phyloP scores from a whole-genome alignment of 2,888 invertebrate genomes.

The Furcula furcula region DNA sequence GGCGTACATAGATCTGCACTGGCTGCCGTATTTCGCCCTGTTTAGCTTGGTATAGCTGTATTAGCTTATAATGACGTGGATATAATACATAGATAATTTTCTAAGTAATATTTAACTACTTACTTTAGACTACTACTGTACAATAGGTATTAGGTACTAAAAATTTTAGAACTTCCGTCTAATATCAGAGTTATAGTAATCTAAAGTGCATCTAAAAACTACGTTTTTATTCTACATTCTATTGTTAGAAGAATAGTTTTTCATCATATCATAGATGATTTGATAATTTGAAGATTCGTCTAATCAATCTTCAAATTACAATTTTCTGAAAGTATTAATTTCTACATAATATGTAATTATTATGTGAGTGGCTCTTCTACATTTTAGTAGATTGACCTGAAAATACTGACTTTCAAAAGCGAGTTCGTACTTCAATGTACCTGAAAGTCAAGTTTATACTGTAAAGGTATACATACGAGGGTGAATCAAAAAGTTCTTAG shows the following conservation, averaged over 20 bases:
- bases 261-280: not conserved
- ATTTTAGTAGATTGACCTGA: constrained; percentile 33
- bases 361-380: constrained; percentile 33
- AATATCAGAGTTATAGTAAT: not conserved
- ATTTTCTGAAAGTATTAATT: not conserved
- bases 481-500: too few species aligned
- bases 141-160: too few species aligned
- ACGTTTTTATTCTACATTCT: not conserved
- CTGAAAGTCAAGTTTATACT: constrained; percentile 43
- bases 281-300: not conserved
- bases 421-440: constrained; percentile 56
- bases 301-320: not conserved
- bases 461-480: too few species aligned
- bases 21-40: too few species aligned
- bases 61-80: too few species aligned
- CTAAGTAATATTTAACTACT: too few species aligned
- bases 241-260: too few species aligned
- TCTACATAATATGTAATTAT: not conserved
- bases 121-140: too few species aligned
- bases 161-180: not conserved
- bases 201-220: not conserved
- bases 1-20: too few species aligned
- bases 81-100: too few species aligned
- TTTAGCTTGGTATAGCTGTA: too few species aligned
- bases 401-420: constrained; percentile 62